phyloP scores from a whole-genome alignment of 2,113 vertebrate species.

The Lepus europaeus region DNA sequence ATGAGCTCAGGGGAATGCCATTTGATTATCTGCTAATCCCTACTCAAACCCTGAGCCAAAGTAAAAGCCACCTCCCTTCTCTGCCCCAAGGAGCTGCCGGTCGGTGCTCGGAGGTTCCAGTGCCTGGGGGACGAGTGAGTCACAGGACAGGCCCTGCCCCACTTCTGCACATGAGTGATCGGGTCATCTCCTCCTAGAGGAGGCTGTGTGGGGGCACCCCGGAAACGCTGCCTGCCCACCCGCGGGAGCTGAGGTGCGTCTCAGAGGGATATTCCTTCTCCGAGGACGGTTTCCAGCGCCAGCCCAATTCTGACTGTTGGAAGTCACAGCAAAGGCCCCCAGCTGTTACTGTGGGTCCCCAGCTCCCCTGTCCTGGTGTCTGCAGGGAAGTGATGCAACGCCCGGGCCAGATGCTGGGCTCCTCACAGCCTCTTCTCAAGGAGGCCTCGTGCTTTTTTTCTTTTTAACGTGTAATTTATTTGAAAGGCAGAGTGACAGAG shows the following conservation, averaged over 20 bases:
- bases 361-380: not conserved
- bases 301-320: not conserved
- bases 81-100: not conserved
- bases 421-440: not conserved
- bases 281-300: not conserved
- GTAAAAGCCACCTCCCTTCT: not conserved
- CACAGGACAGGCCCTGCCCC: not conserved
- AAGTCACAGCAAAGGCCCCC: not conserved
- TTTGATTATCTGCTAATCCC: not conserved
- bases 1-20: not conserved
- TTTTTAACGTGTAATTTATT: too few species aligned
- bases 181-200: not conserved
- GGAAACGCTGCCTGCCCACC: too few species aligned
- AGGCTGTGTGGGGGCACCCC: too few species aligned
- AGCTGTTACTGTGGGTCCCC: not conserved
- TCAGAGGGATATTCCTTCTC: not conserved
- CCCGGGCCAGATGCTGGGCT: not conserved
- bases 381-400: not conserved
- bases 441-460: not conserved
- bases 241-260: rapidly evolving
- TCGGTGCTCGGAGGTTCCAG: not conserved
- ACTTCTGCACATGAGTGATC: not conserved
- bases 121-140: not conserved
- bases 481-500: too few species aligned
- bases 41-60: not conserved